These are phyloP conservation scores for Drosophila fulvimacula DNA, from an alignment of 2,888 invertebrate genomes.

Conservation along the genomic window DNA sequence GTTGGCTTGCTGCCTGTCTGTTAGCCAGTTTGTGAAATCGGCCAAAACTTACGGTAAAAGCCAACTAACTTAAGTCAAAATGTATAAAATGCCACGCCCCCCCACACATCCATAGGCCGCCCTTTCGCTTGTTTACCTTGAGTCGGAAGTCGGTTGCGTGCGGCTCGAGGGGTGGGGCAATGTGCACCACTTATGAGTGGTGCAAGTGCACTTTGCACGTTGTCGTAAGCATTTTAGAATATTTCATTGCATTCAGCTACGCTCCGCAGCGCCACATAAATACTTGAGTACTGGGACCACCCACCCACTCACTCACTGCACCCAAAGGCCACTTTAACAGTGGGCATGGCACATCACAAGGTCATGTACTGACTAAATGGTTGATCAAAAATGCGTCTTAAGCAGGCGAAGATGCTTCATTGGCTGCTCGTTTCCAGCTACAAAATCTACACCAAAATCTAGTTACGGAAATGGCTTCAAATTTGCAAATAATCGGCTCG, in stretches of 20 bases:
- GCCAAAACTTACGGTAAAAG: slow-evolving; percentile 66
- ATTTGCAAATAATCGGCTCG: background rate
- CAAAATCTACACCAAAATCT: background rate
- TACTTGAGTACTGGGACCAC: slow-evolving; percentile 61
- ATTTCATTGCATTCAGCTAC: slow-evolving; percentile 77
- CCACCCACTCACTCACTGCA: slow-evolving; percentile 28
- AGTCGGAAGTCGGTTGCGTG: background rate
- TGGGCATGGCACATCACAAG: slow-evolving; percentile 40
- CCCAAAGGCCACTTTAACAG: slow-evolving; percentile 11
- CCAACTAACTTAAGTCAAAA: slow-evolving; percentile 70
- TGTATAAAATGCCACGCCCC: slow-evolving; percentile 49
- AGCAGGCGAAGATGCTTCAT: slow-evolving; percentile 53
- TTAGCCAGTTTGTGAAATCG: slow-evolving; percentile 57
- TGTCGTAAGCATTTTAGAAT: slow-evolving; percentile 73
- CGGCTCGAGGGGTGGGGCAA: background rate
- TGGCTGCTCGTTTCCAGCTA: background rate
- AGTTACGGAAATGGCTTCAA: background rate
- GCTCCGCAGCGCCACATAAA: slow-evolving; percentile 68
- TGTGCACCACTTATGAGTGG: slow-evolving; percentile 46
- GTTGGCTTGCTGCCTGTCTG: slow-evolving; percentile 47
- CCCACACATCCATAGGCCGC: slow-evolving; percentile 29
- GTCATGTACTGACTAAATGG: slow-evolving; percentile 62
- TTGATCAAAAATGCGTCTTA: slow-evolving; percentile 63
- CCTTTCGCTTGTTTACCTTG: slow-evolving; percentile 17
- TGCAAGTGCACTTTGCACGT: slow-evolving; percentile 75